phyloP scores from a whole-genome alignment of 2,113 vertebrate species.

The Hiodon alosoides region DNA sequence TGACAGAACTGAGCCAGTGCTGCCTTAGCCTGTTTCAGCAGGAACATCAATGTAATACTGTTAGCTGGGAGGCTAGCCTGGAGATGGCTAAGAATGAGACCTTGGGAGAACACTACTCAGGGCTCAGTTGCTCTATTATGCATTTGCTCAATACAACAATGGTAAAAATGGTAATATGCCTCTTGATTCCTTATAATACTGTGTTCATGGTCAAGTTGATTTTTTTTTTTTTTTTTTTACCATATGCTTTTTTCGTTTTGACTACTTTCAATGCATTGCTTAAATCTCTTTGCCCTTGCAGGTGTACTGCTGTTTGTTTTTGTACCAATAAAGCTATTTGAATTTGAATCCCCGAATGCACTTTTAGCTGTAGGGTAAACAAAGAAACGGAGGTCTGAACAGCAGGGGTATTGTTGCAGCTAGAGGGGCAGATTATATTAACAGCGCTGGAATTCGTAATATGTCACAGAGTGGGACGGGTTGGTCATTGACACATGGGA shows the following conservation, averaged over 20 bases:
- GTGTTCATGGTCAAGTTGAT: too few species aligned
- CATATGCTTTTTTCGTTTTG: slow-evolving; percentile 26
- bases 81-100: too few species aligned
- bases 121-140: too few species aligned
- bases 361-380: neutral
- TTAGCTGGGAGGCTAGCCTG: too few species aligned
- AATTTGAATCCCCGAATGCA: neutral
- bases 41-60: too few species aligned
- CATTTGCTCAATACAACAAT: too few species aligned
- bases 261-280: neutral
- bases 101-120: too few species aligned
- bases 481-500: slow-evolving; percentile 28
- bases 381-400: slow-evolving; percentile 32
- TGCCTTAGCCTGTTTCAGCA: too few species aligned
- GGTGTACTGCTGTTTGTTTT: neutral
- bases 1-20: too few species aligned
- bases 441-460: slow-evolving; percentile 54
- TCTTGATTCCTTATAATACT: too few species aligned
- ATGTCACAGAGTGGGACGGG: slow-evolving; percentile 41
- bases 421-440: slow-evolving; percentile 50
- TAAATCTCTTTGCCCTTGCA: neutral
- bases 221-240: too few species aligned
- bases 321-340: neutral
- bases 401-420: slow-evolving; percentile 45
- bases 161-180: too few species aligned